Evolutionary conservation across 2,888 invertebrate genomes (phyloP), one percentile per base, ranked within the genome.

Genomic region (Mamestra brassicae): DNA sequence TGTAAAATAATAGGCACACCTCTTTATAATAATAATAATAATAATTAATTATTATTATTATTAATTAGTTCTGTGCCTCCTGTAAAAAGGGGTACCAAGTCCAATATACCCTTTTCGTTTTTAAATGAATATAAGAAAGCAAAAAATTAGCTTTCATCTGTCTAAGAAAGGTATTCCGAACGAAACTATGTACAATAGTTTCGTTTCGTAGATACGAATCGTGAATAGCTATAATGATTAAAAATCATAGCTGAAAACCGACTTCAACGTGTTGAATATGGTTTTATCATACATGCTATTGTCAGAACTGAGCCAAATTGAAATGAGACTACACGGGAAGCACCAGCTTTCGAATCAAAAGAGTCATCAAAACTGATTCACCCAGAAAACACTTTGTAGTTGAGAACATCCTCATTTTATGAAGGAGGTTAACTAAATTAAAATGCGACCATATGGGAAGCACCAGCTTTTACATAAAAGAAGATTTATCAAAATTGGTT

Each of bases 281-380:
- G 62, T 67, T 66, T 72, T 72, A 65, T 72, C 72, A 72, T 72
- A n/a, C 58, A 66, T 65, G 72, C 58, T 58, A 61, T 66, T 66
- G 66, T 72, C 72, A 72, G 72, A 65, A 65, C 65, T 72, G 65
- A 57, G 64, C 65, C 65, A 72, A 72, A 72, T 65, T 64, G 64
- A 64, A 64, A 63, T 72, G 65, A 64, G 65, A 72, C 65, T 64
- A 72, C 65, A 72, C 71, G 65, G 71, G 71, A 71, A 72, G 72
- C 72, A 72, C 55, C 72, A 61, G 60, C 69, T 69, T 69, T 69
- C 68, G 42, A 69, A 58, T 61, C 58, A 69, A 69, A 69, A 69
- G 60, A 60, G 50, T 60, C 69, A 69, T 69, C 58, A 68, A 68
- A 68, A 68, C 45, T 58, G 68, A 64, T 64, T 64, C 64, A 64